These are phyloP conservation scores for Epinephelus lanceolatus DNA, from an alignment of 2,113 vertebrate species.

Conservation along the genomic window DNA sequence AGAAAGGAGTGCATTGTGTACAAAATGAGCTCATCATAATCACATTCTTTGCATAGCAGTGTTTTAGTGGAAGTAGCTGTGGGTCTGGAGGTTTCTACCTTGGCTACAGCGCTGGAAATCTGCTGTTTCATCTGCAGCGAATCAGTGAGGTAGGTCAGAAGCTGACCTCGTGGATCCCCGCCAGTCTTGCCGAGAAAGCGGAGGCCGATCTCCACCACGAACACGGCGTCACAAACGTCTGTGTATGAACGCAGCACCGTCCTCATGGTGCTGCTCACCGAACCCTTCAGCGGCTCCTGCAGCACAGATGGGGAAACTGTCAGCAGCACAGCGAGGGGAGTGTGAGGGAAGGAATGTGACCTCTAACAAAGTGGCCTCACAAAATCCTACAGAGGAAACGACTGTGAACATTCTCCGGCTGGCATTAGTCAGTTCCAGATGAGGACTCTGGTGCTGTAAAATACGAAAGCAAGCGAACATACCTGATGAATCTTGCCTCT, in stretches of 20 bases:
- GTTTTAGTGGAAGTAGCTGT: neutral
- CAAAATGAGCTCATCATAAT: neutral
- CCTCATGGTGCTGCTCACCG: constrained; percentile 64
- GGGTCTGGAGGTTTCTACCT: constrained; percentile 68
- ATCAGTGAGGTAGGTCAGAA: constrained; percentile 75
- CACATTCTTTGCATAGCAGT: neutral
- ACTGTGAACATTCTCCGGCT: constrained; percentile 33
- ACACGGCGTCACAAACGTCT: constrained; percentile 79
- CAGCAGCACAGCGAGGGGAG: neutral
- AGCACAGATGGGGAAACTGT: constrained; percentile 14
- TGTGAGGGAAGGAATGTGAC: constrained; percentile 41
- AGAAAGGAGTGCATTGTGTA: neutral
- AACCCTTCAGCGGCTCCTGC: constrained; percentile 78
- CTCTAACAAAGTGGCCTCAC: constrained; percentile 42
- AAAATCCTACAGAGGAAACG: constrained; percentile 18
- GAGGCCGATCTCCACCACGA: constrained; percentile 77
- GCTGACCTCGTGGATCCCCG: constrained; percentile 41
- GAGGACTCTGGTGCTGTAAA: neutral
- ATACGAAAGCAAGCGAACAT: neutral
- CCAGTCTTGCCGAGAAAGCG: constrained; percentile 82
- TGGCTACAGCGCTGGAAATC: constrained; percentile 77
- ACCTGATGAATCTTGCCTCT: constrained; percentile 82
- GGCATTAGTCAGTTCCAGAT: constrained; percentile 41
- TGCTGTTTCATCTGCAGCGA: constrained; percentile 77
- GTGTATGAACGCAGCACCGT: constrained; percentile 78